Percentiles rank a stretch among this genome's conserved stretches.
Conservation (phyloP, 2,888 invertebrate species). For the Monopis laevigella region DNA sequence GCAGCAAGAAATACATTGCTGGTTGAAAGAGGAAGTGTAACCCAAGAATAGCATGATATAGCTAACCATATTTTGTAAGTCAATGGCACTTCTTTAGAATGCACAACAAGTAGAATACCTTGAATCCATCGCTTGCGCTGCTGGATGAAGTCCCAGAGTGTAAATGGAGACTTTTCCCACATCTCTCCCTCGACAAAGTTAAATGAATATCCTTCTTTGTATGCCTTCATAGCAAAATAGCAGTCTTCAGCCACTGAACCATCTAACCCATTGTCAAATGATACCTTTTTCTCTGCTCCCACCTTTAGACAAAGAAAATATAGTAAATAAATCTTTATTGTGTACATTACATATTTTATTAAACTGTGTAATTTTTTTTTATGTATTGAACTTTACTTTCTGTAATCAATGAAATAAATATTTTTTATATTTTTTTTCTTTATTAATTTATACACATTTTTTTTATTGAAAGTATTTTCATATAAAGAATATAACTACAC, state of each 20-base stretch:
- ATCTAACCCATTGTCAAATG: slow-evolving; percentile 95
- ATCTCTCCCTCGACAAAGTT: slow-evolving; percentile 98
- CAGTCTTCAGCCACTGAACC: slow-evolving; percentile 99
- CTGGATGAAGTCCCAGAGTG: slow-evolving; percentile 93
- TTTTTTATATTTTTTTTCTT: too few species aligned
- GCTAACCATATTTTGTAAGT: slow-evolving; percentile 83
- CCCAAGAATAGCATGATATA: slow-evolving; percentile 95
- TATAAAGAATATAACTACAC: too few species aligned
- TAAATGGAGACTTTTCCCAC: slow-evolving; percentile 98
- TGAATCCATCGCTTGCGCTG: slow-evolving; percentile 97
- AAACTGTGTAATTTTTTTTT: not conserved
- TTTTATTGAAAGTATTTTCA: too few species aligned
- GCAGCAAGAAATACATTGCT: slow-evolving; percentile 88
- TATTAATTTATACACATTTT: too few species aligned
- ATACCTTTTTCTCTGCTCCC: slow-evolving; percentile 88
- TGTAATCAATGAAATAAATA: too few species aligned
- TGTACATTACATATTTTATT: too few species aligned
- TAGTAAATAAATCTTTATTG: too few species aligned
- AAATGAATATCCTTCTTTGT: slow-evolving; percentile 88
- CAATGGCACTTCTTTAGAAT: slow-evolving; percentile 84
- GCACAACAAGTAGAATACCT: slow-evolving; percentile 89
- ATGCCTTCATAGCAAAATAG: slow-evolving; percentile 96
- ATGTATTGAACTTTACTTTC: not conserved
- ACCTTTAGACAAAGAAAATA: slow-evolving; percentile 70
- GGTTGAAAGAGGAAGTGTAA: slow-evolving; percentile 91